Evolutionary conservation across 2,797 vertebrate species (phyloP), one percentile per base, ranked within the genome.

Genomic region (Pantherophis vulpinus): DNA sequence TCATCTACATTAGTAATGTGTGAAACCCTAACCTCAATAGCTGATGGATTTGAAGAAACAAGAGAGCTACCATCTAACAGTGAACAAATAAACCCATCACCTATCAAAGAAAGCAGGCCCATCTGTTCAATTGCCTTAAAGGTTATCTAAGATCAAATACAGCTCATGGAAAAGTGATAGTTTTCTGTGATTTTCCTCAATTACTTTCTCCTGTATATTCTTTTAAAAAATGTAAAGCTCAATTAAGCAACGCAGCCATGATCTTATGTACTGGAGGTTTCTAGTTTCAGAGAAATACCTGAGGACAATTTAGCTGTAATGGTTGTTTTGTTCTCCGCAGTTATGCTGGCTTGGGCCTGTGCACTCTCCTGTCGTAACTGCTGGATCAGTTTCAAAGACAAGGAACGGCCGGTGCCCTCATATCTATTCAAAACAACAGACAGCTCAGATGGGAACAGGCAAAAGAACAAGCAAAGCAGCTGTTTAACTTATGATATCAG

Each of bases 311-410:
- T 98, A 54, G 98, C 98, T 0, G 98, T 99, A 87, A 97, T 98
- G 1, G 97, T 97, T 96, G 61, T 96, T 96, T 98, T 98, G 97
- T 99, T 99, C 97, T 99, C 98, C 0, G 99, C 99, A 0, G 98
- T 98, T 96, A 98, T 94, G 93, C 96, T 98, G 97, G 98, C 97
- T 96, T 99, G 99, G 96, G 98, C 99, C 94, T 99, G 98, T 13
- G 98, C 97, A 0, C 99, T 99, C 97, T 99, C 99, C 91, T 99
- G 99, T 37, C 99, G 98, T 93, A 99, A 97, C 97, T 99, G 99
- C 97, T 99, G 99, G 87, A 99, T 99, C 86, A 99, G 98, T 96
- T 99, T 99, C 94, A 99, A 98, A 23, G 99, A 99, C 2, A 99
- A 98, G 0, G 99, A 99, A 13, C 99, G 99, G 0, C 99, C 99